These are phyloP conservation scores for Scaptomyza reducta DNA, from an alignment of 2,888 invertebrate species.

Conservation along the genomic window DNA sequence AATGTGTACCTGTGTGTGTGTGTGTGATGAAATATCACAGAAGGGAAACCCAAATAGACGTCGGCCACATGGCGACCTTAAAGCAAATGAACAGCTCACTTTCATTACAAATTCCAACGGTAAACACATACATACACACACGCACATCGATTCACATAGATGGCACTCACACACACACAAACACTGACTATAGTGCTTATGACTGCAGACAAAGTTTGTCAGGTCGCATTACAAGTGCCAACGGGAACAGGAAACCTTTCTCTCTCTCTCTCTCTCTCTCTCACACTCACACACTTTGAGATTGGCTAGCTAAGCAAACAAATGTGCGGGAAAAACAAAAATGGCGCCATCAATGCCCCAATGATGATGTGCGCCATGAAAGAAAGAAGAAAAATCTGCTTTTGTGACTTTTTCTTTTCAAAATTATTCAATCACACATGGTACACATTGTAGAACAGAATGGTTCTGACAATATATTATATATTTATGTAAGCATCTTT, in stretches of 20 bases:
- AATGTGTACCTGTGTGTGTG: constrained; percentile 8
- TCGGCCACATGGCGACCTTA: constrained; percentile 73
- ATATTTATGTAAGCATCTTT: too few species aligned
- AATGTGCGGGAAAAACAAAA: constrained; percentile 64
- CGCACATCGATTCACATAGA: constrained; percentile 31
- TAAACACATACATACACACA: constrained; percentile 57
- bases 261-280: constrained; percentile 8
- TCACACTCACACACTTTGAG: constrained; percentile 24
- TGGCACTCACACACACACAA: constrained; percentile 23
- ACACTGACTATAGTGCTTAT: constrained; percentile 40
- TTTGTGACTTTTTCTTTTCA: constrained; percentile 34
- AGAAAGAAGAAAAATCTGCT: constrained; percentile 11
- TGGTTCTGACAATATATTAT: too few species aligned
- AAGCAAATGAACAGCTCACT: constrained; percentile 79
- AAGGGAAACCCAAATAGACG: constrained; percentile 48
- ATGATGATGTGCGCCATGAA: constrained; percentile 52
- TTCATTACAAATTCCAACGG: constrained; percentile 76
- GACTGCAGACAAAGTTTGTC: constrained; percentile 72
- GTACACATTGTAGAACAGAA: neutral
- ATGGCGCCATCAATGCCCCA: constrained; percentile 74
- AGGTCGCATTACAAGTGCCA: constrained; percentile 65
- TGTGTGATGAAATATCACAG: neutral
- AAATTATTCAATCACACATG: constrained; percentile 54
- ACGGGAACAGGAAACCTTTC: constrained; percentile 41
- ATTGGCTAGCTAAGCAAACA: constrained; percentile 61